Percentiles rank a stretch among this genome's conserved stretches.
These are phyloP conservation scores for Haemorhous mexicanus DNA, from an alignment of 2,113 vertebrate species.

Conservation along the genomic window DNA sequence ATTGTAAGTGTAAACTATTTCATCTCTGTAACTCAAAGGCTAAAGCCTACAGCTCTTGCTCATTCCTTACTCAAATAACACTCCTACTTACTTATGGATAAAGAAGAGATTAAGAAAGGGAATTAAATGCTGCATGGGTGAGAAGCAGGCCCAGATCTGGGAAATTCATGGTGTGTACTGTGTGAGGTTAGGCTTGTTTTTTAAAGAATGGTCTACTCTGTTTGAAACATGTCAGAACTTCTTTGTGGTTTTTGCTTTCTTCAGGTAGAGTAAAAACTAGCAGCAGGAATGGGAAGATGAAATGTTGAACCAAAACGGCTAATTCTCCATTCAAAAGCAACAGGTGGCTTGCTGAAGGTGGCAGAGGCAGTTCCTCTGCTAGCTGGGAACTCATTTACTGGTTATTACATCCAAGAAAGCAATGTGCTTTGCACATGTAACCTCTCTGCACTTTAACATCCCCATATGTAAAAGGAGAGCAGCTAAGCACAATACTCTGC, in stretches of 20 bases:
- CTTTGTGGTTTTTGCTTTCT: not conserved
- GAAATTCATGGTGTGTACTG: not conserved
- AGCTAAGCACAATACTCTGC: not conserved
- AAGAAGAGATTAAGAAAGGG: not conserved
- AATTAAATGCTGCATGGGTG: not conserved
- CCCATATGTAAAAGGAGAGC: not conserved
- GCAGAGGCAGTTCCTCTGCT: constrained; percentile 16
- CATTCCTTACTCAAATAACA: constrained; percentile 26
- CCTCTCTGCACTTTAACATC: constrained; percentile 20
- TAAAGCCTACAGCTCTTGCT: constrained; percentile 34
- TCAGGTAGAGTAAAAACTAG: constrained; percentile 1
- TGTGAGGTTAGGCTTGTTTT: not conserved
- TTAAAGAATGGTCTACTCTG: not conserved
- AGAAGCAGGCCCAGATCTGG: not conserved
- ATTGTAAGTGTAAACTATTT: constrained; percentile 20
- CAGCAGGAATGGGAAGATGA: not conserved
- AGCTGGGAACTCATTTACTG: constrained; percentile 17
- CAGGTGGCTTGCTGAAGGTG: constrained; percentile 44
- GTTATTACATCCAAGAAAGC: constrained; percentile 20
- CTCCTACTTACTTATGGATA: constrained; percentile 24
- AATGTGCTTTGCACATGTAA: constrained; percentile 55
- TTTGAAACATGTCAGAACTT: not conserved
- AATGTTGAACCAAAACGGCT: not conserved
- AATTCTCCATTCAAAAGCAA: constrained; percentile 21
- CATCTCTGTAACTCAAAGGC: not conserved